Base-by-base conservation (phyloP, 2,888 invertebrate genomes). In the Scaptomyza reducta region DNA sequence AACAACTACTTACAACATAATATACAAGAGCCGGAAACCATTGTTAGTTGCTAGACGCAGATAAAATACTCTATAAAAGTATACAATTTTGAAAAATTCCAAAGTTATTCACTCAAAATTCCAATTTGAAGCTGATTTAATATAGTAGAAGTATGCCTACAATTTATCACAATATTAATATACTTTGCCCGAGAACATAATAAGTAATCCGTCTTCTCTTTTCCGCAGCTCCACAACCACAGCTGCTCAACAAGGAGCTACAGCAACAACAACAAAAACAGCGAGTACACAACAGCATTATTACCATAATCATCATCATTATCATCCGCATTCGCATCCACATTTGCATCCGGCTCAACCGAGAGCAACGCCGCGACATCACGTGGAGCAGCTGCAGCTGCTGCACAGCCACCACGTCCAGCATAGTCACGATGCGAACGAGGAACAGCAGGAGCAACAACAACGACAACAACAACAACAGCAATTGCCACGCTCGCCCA, bases 401-500 rank as follows among this genome's bases (percentile, higher is more conserved):
- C 71, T 87, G 70, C 70, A 87, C 62, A 84, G 81, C 58, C 84
- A 84, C 62, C 84, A 78, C 72, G 62, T 68, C 31, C 35, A 35
- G 35, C 69, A 70, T 22, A 49, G 42, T 49, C 71, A 72, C 49
- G 49, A 63, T 74, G 74, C 38, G 1, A 50, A 38, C 53, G 65
- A 70, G 22, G 74, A 77, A 46, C 70, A 70, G 27, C 75, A 79
- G 4, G 16, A 16, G 4, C 40, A 38, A n/a, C 38, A 31, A 38
- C 38, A 38, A 13, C 38, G 10, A 1, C 40, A 77, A 44, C 70
- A 70, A 22, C 75, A 79, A 1, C 49, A 49, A 49, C 49, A 49
- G 16, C 80, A 81, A 60, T 77, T 89, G 78, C 89, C 87, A 64
- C 83, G 88, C 47, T 91, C 91, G 18, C 92, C 92, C 91, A 95